Base-by-base conservation (phyloP, 2,113 vertebrate genomes). In the Equus quagga region DNA sequence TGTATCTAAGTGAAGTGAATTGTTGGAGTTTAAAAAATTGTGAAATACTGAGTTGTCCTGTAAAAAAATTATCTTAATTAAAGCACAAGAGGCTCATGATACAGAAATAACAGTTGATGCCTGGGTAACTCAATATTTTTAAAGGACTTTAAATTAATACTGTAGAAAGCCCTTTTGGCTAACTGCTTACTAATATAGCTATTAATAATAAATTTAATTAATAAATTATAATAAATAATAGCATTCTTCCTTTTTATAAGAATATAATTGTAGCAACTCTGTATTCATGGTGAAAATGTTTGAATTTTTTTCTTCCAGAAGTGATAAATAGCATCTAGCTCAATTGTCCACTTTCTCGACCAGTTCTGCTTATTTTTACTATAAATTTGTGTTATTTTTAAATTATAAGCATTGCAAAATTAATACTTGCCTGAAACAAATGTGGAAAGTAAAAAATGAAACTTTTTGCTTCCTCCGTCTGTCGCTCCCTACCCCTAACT, bases 191-290 rank as follows among this genome's bases (percentile, higher is more conserved):
- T 86, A 67, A 26, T 33, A 54, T 81, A 19, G 78, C 67, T 44
- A 69, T 70, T 95, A 58, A 80, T 51, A 81, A 64, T 73, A 86
- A 28, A 80, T 82, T 81, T 41, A 41, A 41, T 41, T 51, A 81
- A 64, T 73, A 86, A 28, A 80, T 82, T 81, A 90, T 87, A 87
- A 88, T 31, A 84, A 96, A 93, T 95, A 82, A 72, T 58, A 75
- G 13, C 23, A 89, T n/a, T 73, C 4, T 85, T 60, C 4, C 19
- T 73, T 89, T 89, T 44, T 90, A 21, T 70, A 76, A 44, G 3
- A 83, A 79, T 36, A 3, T 23, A 54, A 69, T 51, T 7, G 41
- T 44, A 81, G 62, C n/a, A 75, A 85, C 23, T 82, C n/a, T 80
- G 8, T 73, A 49, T 51, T 31, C 46, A 31, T 54, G 21, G 62